Evolutionary conservation across 1,140 invertebrate species (phyloP).

Genomic region (Batillaria attramentaria): DNA sequence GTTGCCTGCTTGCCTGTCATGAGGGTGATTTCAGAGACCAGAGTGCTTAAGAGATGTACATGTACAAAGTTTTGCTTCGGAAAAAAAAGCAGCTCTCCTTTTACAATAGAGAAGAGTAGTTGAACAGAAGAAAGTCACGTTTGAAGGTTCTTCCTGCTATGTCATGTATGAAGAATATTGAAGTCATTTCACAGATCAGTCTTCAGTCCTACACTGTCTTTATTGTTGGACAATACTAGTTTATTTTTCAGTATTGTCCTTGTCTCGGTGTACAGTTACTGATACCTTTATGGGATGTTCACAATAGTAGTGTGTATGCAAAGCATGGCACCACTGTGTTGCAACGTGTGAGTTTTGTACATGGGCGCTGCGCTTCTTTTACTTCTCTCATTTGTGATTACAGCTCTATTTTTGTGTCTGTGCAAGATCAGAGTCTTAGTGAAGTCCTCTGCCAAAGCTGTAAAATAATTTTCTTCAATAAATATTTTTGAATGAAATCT

Average conservation of each 20-base stretch:
- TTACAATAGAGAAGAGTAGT: too few relatives aligned
- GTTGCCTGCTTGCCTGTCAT: too few relatives aligned
- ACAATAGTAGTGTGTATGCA: neutral
- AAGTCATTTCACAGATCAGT: too few relatives aligned
- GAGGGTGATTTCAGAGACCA: too few relatives aligned
- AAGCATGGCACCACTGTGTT: neutral
- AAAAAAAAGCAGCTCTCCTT: too few relatives aligned
- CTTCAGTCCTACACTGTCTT: neutral
- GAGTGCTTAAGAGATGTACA: too few relatives aligned
- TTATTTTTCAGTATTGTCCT: neutral
- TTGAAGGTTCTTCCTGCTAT: too few relatives aligned
- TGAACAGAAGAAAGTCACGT: too few relatives aligned
- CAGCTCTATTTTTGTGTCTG: neutral
- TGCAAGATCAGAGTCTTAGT: slow-evolving; percentile 18
- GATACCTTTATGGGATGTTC: neutral
- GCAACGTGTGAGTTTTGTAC: neutral
- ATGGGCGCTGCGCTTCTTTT: neutral
- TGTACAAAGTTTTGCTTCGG: too few relatives aligned
- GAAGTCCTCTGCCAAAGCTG: slow-evolving; percentile 26
- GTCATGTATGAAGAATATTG: too few relatives aligned
- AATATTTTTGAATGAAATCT: slow-evolving; percentile 18
- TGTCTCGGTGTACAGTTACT: neutral
- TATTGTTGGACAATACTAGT: neutral
- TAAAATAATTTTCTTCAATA: slow-evolving; percentile 27
- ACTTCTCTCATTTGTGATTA: neutral